A percentile compares a stretch with the other conserved stretches of the same genome.
Evolutionary conservation across 2,797 vertebrate genomes (phyloP).

Genomic region (Serranus cabrilla): DNA sequence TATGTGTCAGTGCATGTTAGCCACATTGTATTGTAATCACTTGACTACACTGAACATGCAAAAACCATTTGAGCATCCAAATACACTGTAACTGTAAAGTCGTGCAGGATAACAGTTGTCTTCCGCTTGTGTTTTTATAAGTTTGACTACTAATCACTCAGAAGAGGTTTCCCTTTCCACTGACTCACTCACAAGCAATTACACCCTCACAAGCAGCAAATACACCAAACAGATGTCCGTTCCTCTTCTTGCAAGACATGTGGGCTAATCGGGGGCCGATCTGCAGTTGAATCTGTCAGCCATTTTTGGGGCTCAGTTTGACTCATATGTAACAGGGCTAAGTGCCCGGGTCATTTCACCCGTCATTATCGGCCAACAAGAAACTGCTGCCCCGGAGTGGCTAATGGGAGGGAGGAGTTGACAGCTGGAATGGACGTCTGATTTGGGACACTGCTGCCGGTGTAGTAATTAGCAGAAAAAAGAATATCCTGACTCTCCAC

Average conservation of each 20-base stretch:
- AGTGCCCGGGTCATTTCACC: slow-evolving; percentile 59
- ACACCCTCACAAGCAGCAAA: slow-evolving; percentile 46
- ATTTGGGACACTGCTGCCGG: slow-evolving; percentile 30
- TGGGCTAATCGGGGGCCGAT: slow-evolving; percentile 48
- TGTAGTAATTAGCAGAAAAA: slow-evolving; percentile 38
- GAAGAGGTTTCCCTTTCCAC: slow-evolving; percentile 48
- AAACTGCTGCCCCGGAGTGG: slow-evolving; percentile 32
- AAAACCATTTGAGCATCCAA: slow-evolving; percentile 53
- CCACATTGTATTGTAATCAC: slow-evolving; percentile 61
- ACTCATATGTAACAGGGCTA: slow-evolving; percentile 44
- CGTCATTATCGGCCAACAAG: slow-evolving; percentile 46
- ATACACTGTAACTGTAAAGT: slow-evolving; percentile 20
- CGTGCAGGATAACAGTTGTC: slow-evolving; percentile 22
- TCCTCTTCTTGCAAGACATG: slow-evolving; percentile 32
- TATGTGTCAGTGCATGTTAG: slow-evolving; percentile 42
- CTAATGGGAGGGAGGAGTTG: slow-evolving; percentile 29
- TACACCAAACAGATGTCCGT: slow-evolving; percentile 68
- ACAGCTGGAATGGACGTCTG: slow-evolving; percentile 42
- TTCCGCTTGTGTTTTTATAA: slow-evolving; percentile 42
- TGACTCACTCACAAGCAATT: slow-evolving; percentile 43
- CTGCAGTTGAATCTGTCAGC: slow-evolving; percentile 56
- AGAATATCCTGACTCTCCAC: slow-evolving; percentile 1
- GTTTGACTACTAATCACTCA: slow-evolving; percentile 41
- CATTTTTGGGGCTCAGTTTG: slow-evolving; percentile 46
- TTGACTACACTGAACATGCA: slow-evolving; percentile 24